Conservation (phyloP, 2,113 vertebrate species). For the Lamprologus tigripictilis region DNA sequence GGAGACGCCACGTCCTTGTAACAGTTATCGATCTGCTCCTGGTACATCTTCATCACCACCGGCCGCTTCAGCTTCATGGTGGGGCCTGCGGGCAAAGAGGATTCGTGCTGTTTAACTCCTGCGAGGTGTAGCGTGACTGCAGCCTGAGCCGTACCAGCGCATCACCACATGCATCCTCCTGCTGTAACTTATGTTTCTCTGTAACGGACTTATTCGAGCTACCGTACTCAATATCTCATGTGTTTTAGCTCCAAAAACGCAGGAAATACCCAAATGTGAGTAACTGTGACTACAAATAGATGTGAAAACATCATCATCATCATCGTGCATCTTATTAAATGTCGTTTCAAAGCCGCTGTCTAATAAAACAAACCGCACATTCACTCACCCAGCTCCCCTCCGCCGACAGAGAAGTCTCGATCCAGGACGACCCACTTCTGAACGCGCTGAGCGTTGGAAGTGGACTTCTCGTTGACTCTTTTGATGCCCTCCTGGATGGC, state of each 20-base stretch:
- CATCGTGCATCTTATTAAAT: neutral
- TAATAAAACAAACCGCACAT: accelerated
- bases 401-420: constrained; percentile 79
- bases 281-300: neutral
- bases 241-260: neutral
- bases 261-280: neutral
- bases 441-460: constrained; percentile 81
- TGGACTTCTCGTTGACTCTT: constrained; percentile 70
- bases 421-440: constrained; percentile 86
- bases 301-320: neutral
- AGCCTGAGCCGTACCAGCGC: neutral
- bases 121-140: neutral
- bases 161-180: neutral
- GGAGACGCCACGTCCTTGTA: constrained; percentile 69
- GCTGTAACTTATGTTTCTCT: neutral
- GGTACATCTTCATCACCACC: constrained; percentile 78
- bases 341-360: accelerated
- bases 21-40: constrained; percentile 73
- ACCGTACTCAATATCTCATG: neutral
- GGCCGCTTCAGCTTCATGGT: constrained; percentile 85
- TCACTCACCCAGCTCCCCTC: constrained; percentile 85
- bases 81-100: constrained; percentile 70
- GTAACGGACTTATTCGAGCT: neutral
- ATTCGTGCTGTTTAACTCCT: neutral
- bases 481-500: constrained; percentile 84